Evolutionary conservation across 92 coral and sea anemone species (phyloP), one percentile per base, ranked within the genome.

Genomic region (Zoanthus solanderi): DNA sequence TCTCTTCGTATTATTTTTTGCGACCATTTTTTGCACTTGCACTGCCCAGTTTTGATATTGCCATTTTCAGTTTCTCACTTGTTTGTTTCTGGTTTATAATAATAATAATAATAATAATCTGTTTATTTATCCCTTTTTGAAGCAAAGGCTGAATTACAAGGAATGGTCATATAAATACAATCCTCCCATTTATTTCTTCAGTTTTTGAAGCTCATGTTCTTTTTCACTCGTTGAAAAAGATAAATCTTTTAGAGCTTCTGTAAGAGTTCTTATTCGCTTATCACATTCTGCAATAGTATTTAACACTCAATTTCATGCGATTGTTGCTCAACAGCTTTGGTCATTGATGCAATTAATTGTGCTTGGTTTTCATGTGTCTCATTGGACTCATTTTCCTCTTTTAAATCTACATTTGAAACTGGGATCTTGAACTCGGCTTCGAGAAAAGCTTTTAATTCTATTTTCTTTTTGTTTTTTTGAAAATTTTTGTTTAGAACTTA

Each of bases 1-100:
- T 79, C 84, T 79, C 73, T 79, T 79, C 84, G 73, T 58, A 42
- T 79, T 79, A 61, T 23, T 79, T 61, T 79, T 52, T 37, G 84
- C 28, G 18, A 69, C 32, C 72, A 79, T 61, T 61, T 61, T 5
- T 79, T 29, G 16, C 10, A 79, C 48, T 46, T 79, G 84, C 84
- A 79, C 84, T 37, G 11, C 84, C 73, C 17, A 79, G 57, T 46
- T 80, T 80, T 46, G 61, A 65, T 60, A 80, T 80, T 80, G 85
- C 73, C 2, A 37, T 52, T 65, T 80, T 80, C 52, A 80, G 63
- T 65, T 80, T 80, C 37, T 80, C 85, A 80, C 23, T 23, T 23
- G 23, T 75, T 80, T 9, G 85, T 42, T 53, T 80, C 75, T 47
- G 75, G 37, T 9, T 80, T 65, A 44, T 23, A 23, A 23, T 23